A percentile compares a stretch with the other conserved stretches of the same genome.
Evolutionary conservation across 2,113 vertebrate species (phyloP).

Genomic region (Ardeotis arabs): DNA sequence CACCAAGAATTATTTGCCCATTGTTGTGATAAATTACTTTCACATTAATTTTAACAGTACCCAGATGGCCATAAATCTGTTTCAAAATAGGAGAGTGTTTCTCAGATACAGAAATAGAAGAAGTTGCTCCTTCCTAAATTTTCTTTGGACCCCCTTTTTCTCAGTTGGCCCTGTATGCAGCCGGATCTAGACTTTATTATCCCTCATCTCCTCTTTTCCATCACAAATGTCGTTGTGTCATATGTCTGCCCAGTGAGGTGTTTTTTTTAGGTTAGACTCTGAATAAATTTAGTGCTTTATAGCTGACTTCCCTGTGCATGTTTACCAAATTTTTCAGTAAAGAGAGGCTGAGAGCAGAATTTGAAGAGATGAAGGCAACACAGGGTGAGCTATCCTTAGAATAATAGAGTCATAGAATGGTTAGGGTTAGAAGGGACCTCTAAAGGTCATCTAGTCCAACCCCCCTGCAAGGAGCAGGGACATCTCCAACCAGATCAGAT

Average conservation of each 20-base stretch:
- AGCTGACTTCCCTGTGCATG: not conserved
- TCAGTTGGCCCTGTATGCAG: not conserved
- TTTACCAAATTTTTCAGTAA: not conserved
- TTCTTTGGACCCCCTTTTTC: not conserved
- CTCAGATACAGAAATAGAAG: not conserved
- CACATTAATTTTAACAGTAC: not conserved
- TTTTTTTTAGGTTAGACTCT: not conserved
- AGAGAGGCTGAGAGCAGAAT: not conserved
- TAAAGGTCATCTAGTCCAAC: too few species aligned
- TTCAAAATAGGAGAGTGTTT: not conserved
- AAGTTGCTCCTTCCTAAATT: not conserved
- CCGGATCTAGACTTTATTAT: not conserved
- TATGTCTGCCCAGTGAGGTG: not conserved
- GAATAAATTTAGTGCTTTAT: not conserved
- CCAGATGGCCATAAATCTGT: conserved; percentile 1
- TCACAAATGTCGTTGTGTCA: not conserved
- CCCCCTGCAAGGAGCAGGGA: too few species aligned
- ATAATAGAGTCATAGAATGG: too few species aligned
- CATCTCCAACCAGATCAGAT: too few species aligned
- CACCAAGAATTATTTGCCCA: not conserved
- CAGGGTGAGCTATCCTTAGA: not conserved
- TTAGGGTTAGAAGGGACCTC: too few species aligned
- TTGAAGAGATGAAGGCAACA: not conserved
- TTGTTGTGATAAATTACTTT: not conserved
- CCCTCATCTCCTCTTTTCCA: not conserved